Base-by-base conservation (phyloP, 2,888 invertebrate genomes). In the Lordiphosa fenestrarum region DNA sequence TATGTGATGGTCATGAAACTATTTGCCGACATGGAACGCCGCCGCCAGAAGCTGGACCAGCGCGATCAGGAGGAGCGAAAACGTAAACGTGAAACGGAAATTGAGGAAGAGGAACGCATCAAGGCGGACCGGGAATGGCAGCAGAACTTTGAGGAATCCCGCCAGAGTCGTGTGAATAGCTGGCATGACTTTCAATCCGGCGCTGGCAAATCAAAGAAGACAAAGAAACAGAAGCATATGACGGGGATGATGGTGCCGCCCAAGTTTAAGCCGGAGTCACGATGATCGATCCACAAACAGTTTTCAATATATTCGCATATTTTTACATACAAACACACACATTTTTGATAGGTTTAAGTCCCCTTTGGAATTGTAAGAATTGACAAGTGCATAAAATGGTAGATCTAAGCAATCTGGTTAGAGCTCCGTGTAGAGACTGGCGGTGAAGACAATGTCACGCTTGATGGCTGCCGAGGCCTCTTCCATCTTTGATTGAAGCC, bases 1-100 rank as follows among this genome's bases (percentile, higher is more conserved):
- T 98, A 98, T 91, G 98, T 98, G n/a, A 95, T 98, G 94, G 98
- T 98, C 9, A 98, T 98, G 96, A 98, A 99, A 91, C 92, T 98
- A 64, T 94, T 94, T 88, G 99, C 99, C 48, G 99, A 99, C 87
- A 95, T 98, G 94, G 98, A 98, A 86, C 92, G 98, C 50, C 95
- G 97, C 90, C 92, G 95, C 44, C 94, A 96, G 82, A 95, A 96
- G 86, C 90, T 97, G 46, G 97, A 97, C 81, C 94, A 94, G 10
- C 92, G 98, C 42, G 97, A 97, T 81, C 95, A 95, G 90, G 98
- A 98, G 88, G 98, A 98, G 83, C 92, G 98, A 52, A 98, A 98
- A 89, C 91, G 98, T 42, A 97, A 98, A 90, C 92, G 98, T 6
- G 98, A 98, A 89, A 94, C 95, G 13, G 98, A 98, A 91, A 94